Percentiles rank a stretch among this genome's conserved stretches.
phyloP scores from a whole-genome alignment of 2,888 invertebrate genomes.

The Drosophila cracens region DNA sequence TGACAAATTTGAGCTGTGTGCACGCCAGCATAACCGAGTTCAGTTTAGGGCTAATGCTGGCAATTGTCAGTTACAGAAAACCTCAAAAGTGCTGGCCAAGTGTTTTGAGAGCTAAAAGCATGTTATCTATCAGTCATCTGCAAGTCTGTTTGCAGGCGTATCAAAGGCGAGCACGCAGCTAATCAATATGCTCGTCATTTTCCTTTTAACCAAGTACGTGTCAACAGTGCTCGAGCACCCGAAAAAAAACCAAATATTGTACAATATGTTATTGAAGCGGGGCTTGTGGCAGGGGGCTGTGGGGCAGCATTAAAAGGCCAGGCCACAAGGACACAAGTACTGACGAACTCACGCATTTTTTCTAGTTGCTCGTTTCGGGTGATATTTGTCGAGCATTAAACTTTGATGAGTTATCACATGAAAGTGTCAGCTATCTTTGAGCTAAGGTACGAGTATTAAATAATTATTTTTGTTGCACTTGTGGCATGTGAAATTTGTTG shows the following conservation, averaged over 20 bases:
- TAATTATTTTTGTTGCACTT: conserved; percentile 69
- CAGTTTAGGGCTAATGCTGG: conserved; percentile 23
- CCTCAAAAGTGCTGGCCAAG: conserved; percentile 33
- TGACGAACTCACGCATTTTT: conserved; percentile 22
- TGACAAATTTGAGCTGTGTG: conserved; percentile 39
- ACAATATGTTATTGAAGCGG: conserved; percentile 26
- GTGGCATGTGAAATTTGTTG: conserved; percentile 44
- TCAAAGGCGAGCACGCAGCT: conserved; percentile 68
- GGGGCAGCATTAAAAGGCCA: conserved; percentile 40
- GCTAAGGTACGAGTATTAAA: conserved; percentile 48
- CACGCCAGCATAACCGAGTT: conserved; percentile 47
- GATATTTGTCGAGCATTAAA: conserved; percentile 69
- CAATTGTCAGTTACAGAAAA: conserved; percentile 27
- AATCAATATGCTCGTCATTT: conserved; percentile 81
- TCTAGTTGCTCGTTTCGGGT: conserved; percentile 22
- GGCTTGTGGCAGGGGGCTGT: not conserved
- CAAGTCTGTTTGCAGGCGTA: conserved; percentile 62
- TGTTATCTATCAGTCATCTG: conserved; percentile 70
- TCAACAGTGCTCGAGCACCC: conserved; percentile 60
- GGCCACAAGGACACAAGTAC: conserved; percentile 27
- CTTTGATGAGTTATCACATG: conserved; percentile 75
- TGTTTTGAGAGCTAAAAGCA: conserved; percentile 69
- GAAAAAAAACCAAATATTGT: conserved; percentile 39
- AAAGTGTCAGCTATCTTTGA: conserved; percentile 26
- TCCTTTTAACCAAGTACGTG: conserved; percentile 81